Conservation (phyloP, 2,888 invertebrate species). For the Melipona beecheii region DNA sequence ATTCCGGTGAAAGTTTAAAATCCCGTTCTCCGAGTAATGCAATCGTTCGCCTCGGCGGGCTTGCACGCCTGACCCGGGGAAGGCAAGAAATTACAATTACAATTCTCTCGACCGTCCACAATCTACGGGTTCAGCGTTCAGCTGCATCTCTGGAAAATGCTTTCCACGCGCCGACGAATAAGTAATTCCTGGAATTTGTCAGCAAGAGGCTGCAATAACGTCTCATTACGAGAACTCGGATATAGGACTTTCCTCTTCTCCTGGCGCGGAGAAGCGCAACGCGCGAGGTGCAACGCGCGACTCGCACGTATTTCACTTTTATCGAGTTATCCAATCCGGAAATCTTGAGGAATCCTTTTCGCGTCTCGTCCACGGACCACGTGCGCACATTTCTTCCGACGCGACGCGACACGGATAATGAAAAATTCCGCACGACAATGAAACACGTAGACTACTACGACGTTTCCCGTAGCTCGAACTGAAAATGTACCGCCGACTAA, state of each 20-base stretch:
- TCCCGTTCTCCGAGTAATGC: too few relatives aligned
- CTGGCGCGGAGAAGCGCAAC: background rate
- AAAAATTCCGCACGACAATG: background rate
- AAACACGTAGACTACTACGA: constrained; percentile 15
- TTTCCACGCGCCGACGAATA: constrained; percentile 56
- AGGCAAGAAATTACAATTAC: constrained; percentile 30
- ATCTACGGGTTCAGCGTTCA: constrained; percentile 19
- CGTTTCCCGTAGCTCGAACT: constrained; percentile 11
- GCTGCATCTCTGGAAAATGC: constrained; percentile 41
- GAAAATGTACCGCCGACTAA: constrained; percentile 10
- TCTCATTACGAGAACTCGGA: constrained; percentile 40
- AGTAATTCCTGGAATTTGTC: constrained; percentile 62
- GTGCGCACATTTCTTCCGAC: background rate
- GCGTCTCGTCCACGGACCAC: constrained; percentile 11
- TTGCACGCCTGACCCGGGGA: constrained; percentile 43
- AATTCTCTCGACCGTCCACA: constrained; percentile 51
- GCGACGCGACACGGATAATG: background rate
- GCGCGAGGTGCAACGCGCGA: background rate
- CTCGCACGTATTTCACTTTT: constrained; percentile 14
- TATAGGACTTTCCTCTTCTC: background rate
- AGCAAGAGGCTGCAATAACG: constrained; percentile 64
- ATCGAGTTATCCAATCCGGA: constrained; percentile 2
- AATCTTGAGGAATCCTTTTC: constrained; percentile 12
- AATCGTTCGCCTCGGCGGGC: constrained; percentile 22
- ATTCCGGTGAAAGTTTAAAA: background rate